Evolutionary conservation across 2,797 vertebrate species (phyloP).

Genomic region (Chanos chanos): DNA sequence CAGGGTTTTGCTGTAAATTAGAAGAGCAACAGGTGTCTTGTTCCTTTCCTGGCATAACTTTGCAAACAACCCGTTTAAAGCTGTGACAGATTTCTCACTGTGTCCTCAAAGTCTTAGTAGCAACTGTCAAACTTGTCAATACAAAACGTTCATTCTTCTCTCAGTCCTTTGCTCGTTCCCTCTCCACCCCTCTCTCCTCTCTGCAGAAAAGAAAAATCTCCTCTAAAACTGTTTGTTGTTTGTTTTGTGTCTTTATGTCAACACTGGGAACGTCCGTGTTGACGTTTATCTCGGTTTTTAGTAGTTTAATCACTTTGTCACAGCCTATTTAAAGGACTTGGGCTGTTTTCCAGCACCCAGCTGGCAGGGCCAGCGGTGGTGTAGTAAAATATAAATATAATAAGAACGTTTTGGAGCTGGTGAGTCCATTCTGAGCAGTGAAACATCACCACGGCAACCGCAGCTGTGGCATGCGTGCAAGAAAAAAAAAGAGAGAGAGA

Average conservation of each 20-base stretch:
- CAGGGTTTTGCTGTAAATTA: too few species aligned
- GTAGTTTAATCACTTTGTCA: slow-evolving; percentile 64
- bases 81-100: too few species aligned
- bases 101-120: slow-evolving; percentile 1
- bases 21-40: too few species aligned
- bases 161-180: neutral
- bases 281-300: slow-evolving; percentile 57
- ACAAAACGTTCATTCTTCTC: slow-evolving; percentile 5
- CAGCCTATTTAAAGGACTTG: slow-evolving; percentile 55
- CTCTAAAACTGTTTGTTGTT: slow-evolving; percentile 36
- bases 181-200: slow-evolving; percentile 9
- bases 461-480: slow-evolving; percentile 76
- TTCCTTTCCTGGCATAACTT: too few species aligned
- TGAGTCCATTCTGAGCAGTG: slow-evolving; percentile 85
- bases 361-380: slow-evolving; percentile 74
- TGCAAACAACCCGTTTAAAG: too few species aligned
- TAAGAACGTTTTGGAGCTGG: slow-evolving; percentile 84
- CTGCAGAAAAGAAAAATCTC: slow-evolving; percentile 6
- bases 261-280: slow-evolving; percentile 39
- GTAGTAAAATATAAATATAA: slow-evolving; percentile 89
- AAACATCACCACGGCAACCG: slow-evolving; percentile 81
- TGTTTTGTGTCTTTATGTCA: slow-evolving; percentile 34
- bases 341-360: slow-evolving; percentile 58
- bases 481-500: slow-evolving; percentile 47
- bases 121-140: neutral